Evolutionary conservation across 2,888 invertebrate species (phyloP).

Genomic region (Pediacus dermestoides): DNA sequence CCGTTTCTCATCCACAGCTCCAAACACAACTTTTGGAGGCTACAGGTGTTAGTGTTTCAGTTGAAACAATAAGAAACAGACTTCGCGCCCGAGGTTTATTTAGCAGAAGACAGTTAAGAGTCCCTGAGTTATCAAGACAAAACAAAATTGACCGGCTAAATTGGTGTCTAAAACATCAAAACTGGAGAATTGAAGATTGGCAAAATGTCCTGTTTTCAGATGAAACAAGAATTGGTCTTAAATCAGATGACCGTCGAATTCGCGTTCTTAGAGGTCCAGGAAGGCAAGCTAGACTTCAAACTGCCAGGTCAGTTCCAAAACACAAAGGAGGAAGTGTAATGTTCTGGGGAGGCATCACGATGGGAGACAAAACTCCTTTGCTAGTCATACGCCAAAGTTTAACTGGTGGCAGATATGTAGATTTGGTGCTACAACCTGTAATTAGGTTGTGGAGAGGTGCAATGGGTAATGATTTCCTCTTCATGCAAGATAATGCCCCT

Average conservation of each 20-base stretch:
- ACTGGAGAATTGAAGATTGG: slow-evolving; percentile 21
- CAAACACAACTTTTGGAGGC: slow-evolving; percentile 13
- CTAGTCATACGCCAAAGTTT: slow-evolving; percentile 8
- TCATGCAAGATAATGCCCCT: slow-evolving; percentile 18
- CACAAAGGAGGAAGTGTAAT: slow-evolving; percentile 18
- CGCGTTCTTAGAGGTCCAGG: slow-evolving; percentile 16
- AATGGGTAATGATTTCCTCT: slow-evolving; percentile 4
- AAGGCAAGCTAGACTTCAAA: slow-evolving; percentile 17
- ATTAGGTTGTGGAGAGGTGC: slow-evolving; percentile 3
- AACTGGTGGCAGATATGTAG: slow-evolving; percentile 2
- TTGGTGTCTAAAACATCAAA: slow-evolving; percentile 12
- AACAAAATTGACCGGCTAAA: slow-evolving; percentile 12
- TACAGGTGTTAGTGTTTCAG: slow-evolving; percentile 6
- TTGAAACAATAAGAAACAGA: slow-evolving; percentile 7
- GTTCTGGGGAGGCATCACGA: slow-evolving; percentile 10
- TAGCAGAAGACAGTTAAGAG: slow-evolving; percentile 14
- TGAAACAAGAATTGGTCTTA: slow-evolving; percentile 17
- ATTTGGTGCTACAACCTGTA: not conserved
- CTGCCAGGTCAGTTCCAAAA: slow-evolving; percentile 17
- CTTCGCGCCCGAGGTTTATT: slow-evolving; percentile 9
- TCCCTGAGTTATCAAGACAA: slow-evolving; percentile 10
- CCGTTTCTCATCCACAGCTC: slow-evolving; percentile 14
- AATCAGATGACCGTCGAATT: slow-evolving; percentile 18
- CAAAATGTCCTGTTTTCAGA: slow-evolving; percentile 18
- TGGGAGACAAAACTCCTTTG: slow-evolving; percentile 11